Base-by-base conservation (phyloP, 2,888 invertebrate genomes). In the Synergus japonicus region DNA sequence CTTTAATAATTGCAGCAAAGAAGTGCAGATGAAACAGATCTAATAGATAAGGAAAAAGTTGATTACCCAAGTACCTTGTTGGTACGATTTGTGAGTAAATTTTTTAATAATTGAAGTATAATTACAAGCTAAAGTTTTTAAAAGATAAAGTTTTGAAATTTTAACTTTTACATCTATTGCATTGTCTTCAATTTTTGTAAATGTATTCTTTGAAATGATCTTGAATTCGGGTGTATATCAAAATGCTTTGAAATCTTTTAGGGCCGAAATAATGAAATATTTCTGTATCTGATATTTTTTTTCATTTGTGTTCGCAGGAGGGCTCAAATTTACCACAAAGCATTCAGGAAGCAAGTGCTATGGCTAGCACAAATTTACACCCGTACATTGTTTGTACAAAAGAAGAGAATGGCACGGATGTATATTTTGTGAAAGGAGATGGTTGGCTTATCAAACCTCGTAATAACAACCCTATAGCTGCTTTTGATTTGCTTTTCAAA, bases 401-500 rank as follows among this genome's bases (percentile, higher is more conserved):
- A 12, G 63, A 10, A 29, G 29, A 64, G 22, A 64, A 64, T 29
- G 63, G 29, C 29, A 5, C 5, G 12, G 22, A 64, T 29, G 7
- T 13, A 5, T 78, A 78, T 65, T 66, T 78, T 22, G 37, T 78
- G 18, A 66, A 78, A 66, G 77, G 77, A 15, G 77, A 78, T 78
- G 49, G 66, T 7, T 78, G 77, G 77, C 13, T 78, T 3, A 67
- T 78, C 29, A 65, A 78, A 78, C 77, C 77, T 29, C 37, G 29
- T 12, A 10, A 78, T 7, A 54, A 66, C 37, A 78, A 67, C 13
- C 22, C 49, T 9, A 54, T 78, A 4, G 54, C 49, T 41, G 66
- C 49, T 5, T 77, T 77, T 18, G 77, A 77, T 44, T 66, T 77
- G 65, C 77, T 78, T 44, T 78, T 78, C n/a, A 78, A 78, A 37